Evolutionary conservation across 2,888 invertebrate genomes (phyloP).

Genomic region (Melanargia galathea): DNA sequence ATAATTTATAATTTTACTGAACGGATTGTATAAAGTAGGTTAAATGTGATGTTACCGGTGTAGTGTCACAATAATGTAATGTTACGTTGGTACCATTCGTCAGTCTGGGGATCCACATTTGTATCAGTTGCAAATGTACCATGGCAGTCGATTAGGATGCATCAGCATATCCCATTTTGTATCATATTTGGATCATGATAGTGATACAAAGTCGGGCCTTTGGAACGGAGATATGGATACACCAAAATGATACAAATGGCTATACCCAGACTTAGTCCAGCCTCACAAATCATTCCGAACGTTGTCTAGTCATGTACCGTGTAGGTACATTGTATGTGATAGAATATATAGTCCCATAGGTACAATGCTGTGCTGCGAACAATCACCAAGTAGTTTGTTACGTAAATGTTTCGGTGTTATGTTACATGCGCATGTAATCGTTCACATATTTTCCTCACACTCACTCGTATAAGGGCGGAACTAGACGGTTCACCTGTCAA

Average conservation of each 20-base stretch:
- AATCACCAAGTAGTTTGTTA: slow-evolving; percentile 61
- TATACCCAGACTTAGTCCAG: slow-evolving; percentile 37
- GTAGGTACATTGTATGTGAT: slow-evolving; percentile 65
- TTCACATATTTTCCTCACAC: slow-evolving; percentile 37
- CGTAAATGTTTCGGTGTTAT: slow-evolving; percentile 53
- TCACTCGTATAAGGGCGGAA: slow-evolving; percentile 15
- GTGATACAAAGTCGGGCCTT: background rate
- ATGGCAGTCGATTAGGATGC: no score
- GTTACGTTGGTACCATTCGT: slow-evolving; percentile 41
- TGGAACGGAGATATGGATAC: background rate
- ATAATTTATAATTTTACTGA: slow-evolving; percentile 39
- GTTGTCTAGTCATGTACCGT: slow-evolving; percentile 68
- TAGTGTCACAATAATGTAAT: slow-evolving; percentile 44
- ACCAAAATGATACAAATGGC: background rate
- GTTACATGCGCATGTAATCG: slow-evolving; percentile 46
- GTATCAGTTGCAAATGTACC: background rate
- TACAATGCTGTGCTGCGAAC: slow-evolving; percentile 58
- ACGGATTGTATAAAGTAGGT: slow-evolving; percentile 79
- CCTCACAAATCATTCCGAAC: slow-evolving; percentile 60
- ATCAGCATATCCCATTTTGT: no score
- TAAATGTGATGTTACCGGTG: slow-evolving; percentile 58
- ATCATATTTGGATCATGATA: background rate
- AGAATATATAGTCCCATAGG: slow-evolving; percentile 59
- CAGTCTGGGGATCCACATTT: background rate
- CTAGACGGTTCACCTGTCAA: slow-evolving; percentile 5